phyloP scores from a whole-genome alignment of 2,797 vertebrate species.

The Muscicapa comitata region DNA sequence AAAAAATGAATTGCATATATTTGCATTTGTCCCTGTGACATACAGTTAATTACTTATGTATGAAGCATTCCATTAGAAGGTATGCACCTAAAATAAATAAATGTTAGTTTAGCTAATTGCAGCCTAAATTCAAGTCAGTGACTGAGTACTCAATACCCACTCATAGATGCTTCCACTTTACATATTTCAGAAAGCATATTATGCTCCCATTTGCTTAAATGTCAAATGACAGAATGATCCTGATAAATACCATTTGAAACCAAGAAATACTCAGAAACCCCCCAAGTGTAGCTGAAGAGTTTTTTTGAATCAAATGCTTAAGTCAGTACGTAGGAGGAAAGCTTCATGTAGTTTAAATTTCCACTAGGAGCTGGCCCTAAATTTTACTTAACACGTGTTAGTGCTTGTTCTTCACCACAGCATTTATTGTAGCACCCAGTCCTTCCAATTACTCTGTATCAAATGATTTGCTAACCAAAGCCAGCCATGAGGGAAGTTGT shows the following conservation, averaged over 20 bases:
- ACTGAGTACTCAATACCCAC: not conserved
- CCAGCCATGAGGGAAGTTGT: not conserved
- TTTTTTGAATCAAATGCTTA: not conserved
- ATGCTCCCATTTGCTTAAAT: constrained; percentile 34
- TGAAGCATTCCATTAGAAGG: constrained; percentile 26
- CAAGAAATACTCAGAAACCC: not conserved
- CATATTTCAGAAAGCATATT: not conserved
- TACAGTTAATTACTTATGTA: constrained; percentile 4
- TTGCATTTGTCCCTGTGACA: constrained; percentile 22
- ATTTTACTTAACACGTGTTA: not conserved
- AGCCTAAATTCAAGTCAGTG: not conserved
- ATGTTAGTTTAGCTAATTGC: constrained; percentile 16
- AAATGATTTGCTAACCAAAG: constrained; percentile 14
- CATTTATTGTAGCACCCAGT: not conserved
- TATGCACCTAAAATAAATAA: constrained; percentile 32
- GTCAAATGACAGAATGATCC: constrained; percentile 1
- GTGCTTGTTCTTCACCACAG: not conserved
- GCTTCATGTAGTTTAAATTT: not conserved
- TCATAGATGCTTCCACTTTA: not conserved
- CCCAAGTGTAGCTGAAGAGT: not conserved
- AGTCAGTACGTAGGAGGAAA: not conserved
- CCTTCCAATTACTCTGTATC: not conserved
- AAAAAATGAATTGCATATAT: constrained; percentile 17
- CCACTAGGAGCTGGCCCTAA: not conserved
- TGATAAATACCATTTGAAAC: constrained; percentile 18